These are phyloP conservation scores for Pammene fasciana DNA, from an alignment of 2,888 invertebrate genomes.

Conservation along the genomic window DNA sequence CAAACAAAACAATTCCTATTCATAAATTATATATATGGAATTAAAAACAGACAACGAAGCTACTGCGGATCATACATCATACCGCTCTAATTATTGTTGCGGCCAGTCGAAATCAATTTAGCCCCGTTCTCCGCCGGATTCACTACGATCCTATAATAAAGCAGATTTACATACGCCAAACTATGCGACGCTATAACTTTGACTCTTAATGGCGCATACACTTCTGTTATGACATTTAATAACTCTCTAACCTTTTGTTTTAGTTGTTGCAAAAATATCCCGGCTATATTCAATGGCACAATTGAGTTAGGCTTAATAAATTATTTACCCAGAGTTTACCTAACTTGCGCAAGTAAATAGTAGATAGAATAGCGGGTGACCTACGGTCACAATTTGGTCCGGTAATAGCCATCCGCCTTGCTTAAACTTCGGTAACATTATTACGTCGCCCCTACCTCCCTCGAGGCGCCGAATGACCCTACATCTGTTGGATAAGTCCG, in stretches of 20 bases:
- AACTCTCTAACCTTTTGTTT: slow-evolving; percentile 57
- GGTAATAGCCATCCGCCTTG: slow-evolving; percentile 71
- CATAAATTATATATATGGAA: slow-evolving; percentile 39
- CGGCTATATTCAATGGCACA: slow-evolving; percentile 42
- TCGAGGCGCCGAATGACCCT: slow-evolving; percentile 69
- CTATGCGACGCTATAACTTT: slow-evolving; percentile 66
- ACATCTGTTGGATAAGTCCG: slow-evolving; percentile 73
- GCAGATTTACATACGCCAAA: slow-evolving; percentile 60
- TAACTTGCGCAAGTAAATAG: slow-evolving; percentile 70
- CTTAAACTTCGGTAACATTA: slow-evolving; percentile 77
- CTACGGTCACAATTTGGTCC: slow-evolving; percentile 74
- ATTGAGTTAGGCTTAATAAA: slow-evolving; percentile 64
- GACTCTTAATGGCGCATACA: slow-evolving; percentile 67
- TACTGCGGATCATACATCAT: slow-evolving; percentile 57
- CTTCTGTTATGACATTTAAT: slow-evolving; percentile 64
- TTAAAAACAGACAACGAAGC: slow-evolving; percentile 43
- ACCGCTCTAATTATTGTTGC: slow-evolving; percentile 71
- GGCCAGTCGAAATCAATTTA: slow-evolving; percentile 72
- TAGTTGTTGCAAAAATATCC: slow-evolving; percentile 53
- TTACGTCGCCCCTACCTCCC: slow-evolving; percentile 74
- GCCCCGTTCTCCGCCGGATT: slow-evolving; percentile 59
- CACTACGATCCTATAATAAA: slow-evolving; percentile 68
- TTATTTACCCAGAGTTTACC: slow-evolving; percentile 67
- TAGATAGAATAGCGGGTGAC: slow-evolving; percentile 61
- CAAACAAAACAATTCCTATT: slow-evolving; percentile 37